Conservation (phyloP, 2,888 invertebrate genomes). For the Drosophila siamana region DNA sequence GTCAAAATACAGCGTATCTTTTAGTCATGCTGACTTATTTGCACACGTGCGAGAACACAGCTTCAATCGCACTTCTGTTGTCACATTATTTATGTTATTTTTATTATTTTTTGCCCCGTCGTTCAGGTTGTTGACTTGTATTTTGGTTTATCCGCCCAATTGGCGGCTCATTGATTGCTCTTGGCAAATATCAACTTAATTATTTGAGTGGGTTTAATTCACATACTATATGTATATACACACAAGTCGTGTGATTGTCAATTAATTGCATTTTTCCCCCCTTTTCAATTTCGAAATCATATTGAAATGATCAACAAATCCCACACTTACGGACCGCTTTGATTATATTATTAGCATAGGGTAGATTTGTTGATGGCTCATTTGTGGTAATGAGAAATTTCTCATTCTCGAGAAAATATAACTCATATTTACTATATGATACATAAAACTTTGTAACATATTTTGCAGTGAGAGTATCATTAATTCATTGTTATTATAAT, state of each 20-base stretch:
- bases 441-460: no score
- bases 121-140: constrained; percentile 47
- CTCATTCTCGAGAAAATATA: not conserved
- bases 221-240: not conserved
- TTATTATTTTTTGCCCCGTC: constrained; percentile 9
- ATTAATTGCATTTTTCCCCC: constrained; percentile 61
- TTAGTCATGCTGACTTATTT: not conserved
- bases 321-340: constrained; percentile 23
- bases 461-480: not conserved
- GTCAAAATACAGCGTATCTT: not conserved
- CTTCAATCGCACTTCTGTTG: constrained; percentile 2
- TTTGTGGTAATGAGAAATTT: not conserved
- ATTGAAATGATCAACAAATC: constrained; percentile 59
- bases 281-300: constrained; percentile 55
- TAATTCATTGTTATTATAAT: constrained; percentile 10
- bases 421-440: not conserved
- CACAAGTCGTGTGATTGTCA: constrained; percentile 46
- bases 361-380: constrained; percentile 10
- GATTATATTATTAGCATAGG: constrained; percentile 1
- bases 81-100: constrained; percentile 24
- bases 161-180: constrained; percentile 51
- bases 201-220: constrained; percentile 36
- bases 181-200: constrained; percentile 56
- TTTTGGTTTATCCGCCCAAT: constrained; percentile 52
- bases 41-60: constrained; percentile 1